Conservation (phyloP, 2,888 invertebrate species). For the Drosophila silvestris region DNA sequence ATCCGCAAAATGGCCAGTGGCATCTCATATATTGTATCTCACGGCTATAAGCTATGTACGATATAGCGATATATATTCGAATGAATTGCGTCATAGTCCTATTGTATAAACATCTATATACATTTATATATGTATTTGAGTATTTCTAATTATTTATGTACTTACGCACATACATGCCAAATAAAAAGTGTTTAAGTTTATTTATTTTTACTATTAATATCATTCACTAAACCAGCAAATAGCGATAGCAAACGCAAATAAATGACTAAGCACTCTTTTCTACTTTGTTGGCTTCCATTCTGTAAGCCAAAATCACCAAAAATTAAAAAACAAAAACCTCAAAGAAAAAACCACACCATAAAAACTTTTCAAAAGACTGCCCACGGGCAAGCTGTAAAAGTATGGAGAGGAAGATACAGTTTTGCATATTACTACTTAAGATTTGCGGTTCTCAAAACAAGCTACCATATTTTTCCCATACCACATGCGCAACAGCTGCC, state of each 20-base stretch:
- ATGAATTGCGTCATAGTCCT: conserved; percentile 48
- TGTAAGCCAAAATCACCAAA: conserved; percentile 20
- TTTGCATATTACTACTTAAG: conserved; percentile 31
- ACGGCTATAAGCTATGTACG: conserved; percentile 43
- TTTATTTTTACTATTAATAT: conserved; percentile 72
- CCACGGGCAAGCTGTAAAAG: conserved; percentile 40
- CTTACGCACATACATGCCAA: conserved; percentile 19
- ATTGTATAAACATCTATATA: conserved; percentile 7
- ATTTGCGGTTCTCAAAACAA: conserved; percentile 16
- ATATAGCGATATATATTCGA: conserved; percentile 14
- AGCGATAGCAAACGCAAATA: conserved; percentile 46
- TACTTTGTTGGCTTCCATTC: conserved; percentile 8
- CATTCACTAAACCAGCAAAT: conserved; percentile 45
- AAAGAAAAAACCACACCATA: conserved; percentile 45
- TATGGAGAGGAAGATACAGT: conserved; percentile 21
- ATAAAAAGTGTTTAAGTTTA: conserved; percentile 51
- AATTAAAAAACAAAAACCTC: conserved; percentile 31
- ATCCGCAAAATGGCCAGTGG: conserved; percentile 22
- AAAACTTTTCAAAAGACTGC: conserved; percentile 57
- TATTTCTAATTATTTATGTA: conserved; percentile 14
- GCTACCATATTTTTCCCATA: conserved; percentile 26
- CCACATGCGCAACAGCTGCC: conserved; percentile 60
- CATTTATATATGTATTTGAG: conserved; percentile 3
- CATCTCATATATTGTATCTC: conserved; percentile 47
- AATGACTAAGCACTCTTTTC: conserved; percentile 62